Conservation (phyloP, 2,113 vertebrate species). For the Hemiprocne comata region DNA sequence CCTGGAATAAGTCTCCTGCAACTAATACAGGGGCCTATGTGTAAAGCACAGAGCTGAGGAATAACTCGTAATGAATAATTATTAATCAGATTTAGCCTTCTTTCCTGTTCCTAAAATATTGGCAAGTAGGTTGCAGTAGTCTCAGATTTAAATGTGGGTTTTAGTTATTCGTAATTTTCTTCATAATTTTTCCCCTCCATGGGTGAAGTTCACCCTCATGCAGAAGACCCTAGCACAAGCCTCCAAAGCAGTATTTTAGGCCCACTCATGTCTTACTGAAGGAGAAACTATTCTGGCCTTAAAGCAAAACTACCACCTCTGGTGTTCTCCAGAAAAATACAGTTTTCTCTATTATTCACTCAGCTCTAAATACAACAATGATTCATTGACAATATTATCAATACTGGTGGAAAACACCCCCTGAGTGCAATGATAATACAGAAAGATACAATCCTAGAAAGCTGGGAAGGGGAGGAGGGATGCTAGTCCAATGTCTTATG, state of each 20-base stretch:
- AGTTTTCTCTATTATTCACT: background rate
- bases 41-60: background rate
- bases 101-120: slow-evolving; percentile 32
- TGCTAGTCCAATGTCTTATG: background rate
- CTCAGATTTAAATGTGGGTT: slow-evolving; percentile 1
- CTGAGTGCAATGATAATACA: background rate
- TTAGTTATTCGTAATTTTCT: slow-evolving; percentile 37
- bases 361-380: background rate
- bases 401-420: background rate
- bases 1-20: background rate
- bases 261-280: background rate
- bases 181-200: background rate
- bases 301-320: background rate
- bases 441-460: background rate
- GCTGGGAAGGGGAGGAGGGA: background rate
- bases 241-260: background rate
- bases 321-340: background rate
- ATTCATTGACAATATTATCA: background rate
- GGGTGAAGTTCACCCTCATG: slow-evolving; percentile 29
- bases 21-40: background rate
- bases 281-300: background rate
- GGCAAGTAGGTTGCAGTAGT: slow-evolving; percentile 14
- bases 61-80: slow-evolving; percentile 6
- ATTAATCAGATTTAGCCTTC: slow-evolving; percentile 14
- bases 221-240: background rate